Base-by-base conservation (phyloP, 2,888 invertebrate species). In the Cosmorhoe ocellata region DNA sequence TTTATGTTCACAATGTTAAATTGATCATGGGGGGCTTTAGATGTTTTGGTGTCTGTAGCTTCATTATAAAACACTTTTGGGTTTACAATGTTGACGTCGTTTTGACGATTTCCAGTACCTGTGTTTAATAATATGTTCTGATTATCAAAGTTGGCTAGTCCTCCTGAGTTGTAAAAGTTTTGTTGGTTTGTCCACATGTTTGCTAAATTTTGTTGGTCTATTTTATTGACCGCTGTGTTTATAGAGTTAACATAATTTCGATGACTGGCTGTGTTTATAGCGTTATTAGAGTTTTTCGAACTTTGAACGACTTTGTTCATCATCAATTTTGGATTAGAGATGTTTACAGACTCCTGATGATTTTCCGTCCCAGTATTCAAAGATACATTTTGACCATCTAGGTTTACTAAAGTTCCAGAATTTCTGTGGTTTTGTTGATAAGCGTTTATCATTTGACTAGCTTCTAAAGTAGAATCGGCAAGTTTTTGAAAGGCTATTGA, bases 101-200 rank as follows among this genome's bases (percentile, higher is more conserved):
- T 32, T 39, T 50, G 43, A 22, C n/a, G 10, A 39, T 50, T 50
- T 5, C 18, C 9, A 4, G 47, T 54, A 3, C 64, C 57, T 6
- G 32, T 10, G 26, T 50, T 43, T 14, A 43, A 22, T 9, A 22
- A 33, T 33, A 43, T 30, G 14, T 43, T 50, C 22, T 60, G 57
- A 14, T 32, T 34, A 27, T 52, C 44, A n/a, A 67, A 12, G 26
- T 33, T 32, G 12, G 38, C 22, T 26, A 38, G 38, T 8, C 43
- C 49, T 3, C 14, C 38, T 14, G 32, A 14, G n/a, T 37, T 45
- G 14, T 32, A 38, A 24, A 13, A 38, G 27, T 38, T 45, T 32
- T 26, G 28, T 30, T 36, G 31, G 10, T 38, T 32, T 24, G 22
- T n/a, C 26, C 30, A 13, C 30, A 31, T 7, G 9, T 36, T 37